Evolutionary conservation across 92 coral and sea anemone species (phyloP).

Genomic region (Palythoa caribaeorum): DNA sequence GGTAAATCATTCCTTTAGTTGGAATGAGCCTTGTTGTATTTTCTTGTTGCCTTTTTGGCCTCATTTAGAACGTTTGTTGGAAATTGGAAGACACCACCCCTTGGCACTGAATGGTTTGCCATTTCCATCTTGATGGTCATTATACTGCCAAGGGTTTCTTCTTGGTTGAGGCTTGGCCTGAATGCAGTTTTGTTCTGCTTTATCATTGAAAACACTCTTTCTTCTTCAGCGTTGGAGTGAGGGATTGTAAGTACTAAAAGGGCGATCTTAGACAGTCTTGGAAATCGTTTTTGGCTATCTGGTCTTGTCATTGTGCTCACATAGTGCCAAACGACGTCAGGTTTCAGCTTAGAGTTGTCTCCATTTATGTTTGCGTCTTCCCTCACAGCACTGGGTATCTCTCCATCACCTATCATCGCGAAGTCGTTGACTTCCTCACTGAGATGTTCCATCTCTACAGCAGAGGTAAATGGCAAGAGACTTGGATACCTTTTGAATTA

Average conservation of each 20-base stretch:
- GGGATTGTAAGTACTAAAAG: neutral
- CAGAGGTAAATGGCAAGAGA: constrained; percentile 61
- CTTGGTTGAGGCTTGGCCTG: neutral
- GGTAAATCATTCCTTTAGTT: neutral
- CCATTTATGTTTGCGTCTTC: constrained; percentile 2
- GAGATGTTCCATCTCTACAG: constrained; percentile 52
- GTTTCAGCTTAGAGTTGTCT: neutral
- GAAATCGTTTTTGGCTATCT: neutral
- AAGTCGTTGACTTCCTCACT: constrained; percentile 56
- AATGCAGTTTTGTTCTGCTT: neutral
- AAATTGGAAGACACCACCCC: constrained; percentile 16
- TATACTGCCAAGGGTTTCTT: neutral
- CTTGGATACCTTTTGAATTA: constrained; percentile 60
- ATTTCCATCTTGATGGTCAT: neutral
- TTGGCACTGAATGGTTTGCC: constrained; percentile 31
- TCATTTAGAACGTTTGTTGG: constrained; percentile 45
- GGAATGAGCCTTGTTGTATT: constrained; percentile 62
- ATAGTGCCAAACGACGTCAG: neutral
- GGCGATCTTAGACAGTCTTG: neutral
- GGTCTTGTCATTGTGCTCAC: neutral
- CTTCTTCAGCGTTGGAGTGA: neutral
- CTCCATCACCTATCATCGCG: constrained; percentile 48
- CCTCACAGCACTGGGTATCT: constrained; percentile 24
- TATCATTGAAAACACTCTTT: neutral
- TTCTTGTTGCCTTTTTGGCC: constrained; percentile 65